phyloP scores from a whole-genome alignment of 1,140 invertebrate genomes.

The Saccostrea echinata region DNA sequence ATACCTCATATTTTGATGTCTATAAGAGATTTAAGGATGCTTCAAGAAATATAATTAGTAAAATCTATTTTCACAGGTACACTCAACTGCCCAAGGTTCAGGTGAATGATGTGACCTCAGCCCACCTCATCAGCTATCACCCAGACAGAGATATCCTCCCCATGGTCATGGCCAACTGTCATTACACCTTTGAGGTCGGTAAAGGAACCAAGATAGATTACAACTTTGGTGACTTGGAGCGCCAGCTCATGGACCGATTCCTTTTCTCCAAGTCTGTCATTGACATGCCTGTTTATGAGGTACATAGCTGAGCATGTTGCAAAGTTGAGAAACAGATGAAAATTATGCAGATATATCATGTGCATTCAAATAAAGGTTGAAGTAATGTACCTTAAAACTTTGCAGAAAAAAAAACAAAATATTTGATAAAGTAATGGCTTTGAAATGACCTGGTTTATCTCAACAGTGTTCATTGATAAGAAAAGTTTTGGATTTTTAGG shows the following conservation, averaged over 20 bases:
- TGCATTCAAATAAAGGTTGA: too few species aligned
- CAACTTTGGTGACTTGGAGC: conserved; percentile 63
- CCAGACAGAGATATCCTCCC: conserved; percentile 70
- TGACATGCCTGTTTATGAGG: conserved; percentile 26
- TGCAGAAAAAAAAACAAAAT: too few species aligned
- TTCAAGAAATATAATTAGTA: too few species aligned
- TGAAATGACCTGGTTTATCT: too few species aligned
- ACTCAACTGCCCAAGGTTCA: conserved; percentile 54
- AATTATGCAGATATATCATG: too few species aligned
- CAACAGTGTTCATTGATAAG: too few species aligned
- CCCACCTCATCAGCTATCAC: conserved; percentile 69
- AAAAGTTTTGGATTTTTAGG: too few species aligned
- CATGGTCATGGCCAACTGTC: conserved; percentile 70
- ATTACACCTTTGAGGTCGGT: conserved; percentile 69
- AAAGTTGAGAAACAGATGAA: not conserved
- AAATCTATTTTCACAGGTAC: not conserved
- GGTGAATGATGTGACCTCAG: conserved; percentile 52
- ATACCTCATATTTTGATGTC: too few species aligned
- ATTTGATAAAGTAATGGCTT: too few species aligned
- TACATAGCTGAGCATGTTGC: not conserved
- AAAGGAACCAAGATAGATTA: conserved; percentile 66
- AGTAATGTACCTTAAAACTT: too few species aligned
- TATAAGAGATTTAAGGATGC: too few species aligned
- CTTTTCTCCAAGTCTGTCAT: conserved; percentile 62
- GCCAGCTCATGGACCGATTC: conserved; percentile 65